A percentile compares a stretch with the other conserved stretches of the same genome.
phyloP scores from a whole-genome alignment of 2,888 invertebrate species.

The Harmothoe impar region DNA sequence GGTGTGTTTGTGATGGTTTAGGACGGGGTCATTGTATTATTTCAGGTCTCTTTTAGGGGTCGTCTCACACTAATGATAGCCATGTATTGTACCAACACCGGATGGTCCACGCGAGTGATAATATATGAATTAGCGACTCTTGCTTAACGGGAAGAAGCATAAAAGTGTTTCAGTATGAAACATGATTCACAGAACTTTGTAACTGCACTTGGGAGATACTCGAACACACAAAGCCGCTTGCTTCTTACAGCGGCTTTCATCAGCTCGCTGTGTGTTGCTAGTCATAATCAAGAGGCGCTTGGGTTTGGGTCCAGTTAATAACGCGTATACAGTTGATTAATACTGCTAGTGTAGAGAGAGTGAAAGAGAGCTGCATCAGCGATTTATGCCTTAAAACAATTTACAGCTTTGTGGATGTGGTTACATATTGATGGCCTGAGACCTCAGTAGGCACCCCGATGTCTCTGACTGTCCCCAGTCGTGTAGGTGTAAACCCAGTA shows the following conservation, averaged over 20 bases:
- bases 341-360: constrained; percentile 11
- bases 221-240: neutral
- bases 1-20: constrained; percentile 36
- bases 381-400: constrained; percentile 16
- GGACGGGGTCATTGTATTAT: constrained; percentile 12
- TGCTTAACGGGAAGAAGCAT: neutral
- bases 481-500: constrained; percentile 1
- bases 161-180: neutral
- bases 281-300: constrained; percentile 19
- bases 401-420: neutral
- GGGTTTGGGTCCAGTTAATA: neutral
- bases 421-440: neutral
- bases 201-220: constrained; percentile 20
- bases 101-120: neutral
- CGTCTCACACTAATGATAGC: neutral
- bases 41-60: constrained; percentile 15
- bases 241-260: neutral
- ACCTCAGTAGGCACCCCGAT: neutral
- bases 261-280: constrained; percentile 4
- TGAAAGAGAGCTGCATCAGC: neutral
- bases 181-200: neutral
- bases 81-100: neutral
- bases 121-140: neutral
- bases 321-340: neutral
- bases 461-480: neutral